phyloP scores from a whole-genome alignment of 2,888 invertebrate genomes.

The Leptopilina myrica region DNA sequence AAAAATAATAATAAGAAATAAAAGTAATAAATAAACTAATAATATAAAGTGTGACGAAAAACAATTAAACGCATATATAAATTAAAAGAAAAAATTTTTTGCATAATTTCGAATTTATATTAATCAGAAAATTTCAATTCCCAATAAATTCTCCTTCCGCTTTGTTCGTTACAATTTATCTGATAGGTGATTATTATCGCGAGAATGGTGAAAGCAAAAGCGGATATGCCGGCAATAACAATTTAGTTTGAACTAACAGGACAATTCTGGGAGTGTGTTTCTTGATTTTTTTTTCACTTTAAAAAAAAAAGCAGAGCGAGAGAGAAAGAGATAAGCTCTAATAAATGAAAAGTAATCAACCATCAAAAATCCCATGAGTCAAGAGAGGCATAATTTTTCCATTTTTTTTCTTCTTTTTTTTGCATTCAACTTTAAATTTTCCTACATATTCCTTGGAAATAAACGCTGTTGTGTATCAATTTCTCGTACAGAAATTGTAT shows the following conservation, averaged over 20 bases:
- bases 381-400: constrained; percentile 53
- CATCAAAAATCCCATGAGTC: constrained; percentile 52
- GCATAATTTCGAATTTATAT: background rate
- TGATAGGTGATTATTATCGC: constrained; percentile 55
- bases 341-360: constrained; percentile 49
- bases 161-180: constrained; percentile 21
- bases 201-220: constrained; percentile 66
- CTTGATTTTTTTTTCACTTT: constrained; percentile 32
- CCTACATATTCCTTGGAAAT: background rate
- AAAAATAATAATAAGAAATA: too few species aligned
- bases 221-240: constrained; percentile 58
- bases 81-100: background rate
- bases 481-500: too few species aligned
- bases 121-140: constrained; percentile 24
- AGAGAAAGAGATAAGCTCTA: too few species aligned
- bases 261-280: constrained; percentile 61
- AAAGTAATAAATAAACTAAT: too few species aligned
- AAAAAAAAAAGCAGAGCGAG: background rate
- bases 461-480: background rate
- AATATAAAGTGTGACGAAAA: too few species aligned
- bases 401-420: constrained; percentile 50
- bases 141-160: constrained; percentile 25
- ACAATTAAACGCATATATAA: too few species aligned
- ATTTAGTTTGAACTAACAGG: constrained; percentile 51
- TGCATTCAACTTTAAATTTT: background rate